phyloP scores from a whole-genome alignment of 2,888 invertebrate species.

The Arge pagana region DNA sequence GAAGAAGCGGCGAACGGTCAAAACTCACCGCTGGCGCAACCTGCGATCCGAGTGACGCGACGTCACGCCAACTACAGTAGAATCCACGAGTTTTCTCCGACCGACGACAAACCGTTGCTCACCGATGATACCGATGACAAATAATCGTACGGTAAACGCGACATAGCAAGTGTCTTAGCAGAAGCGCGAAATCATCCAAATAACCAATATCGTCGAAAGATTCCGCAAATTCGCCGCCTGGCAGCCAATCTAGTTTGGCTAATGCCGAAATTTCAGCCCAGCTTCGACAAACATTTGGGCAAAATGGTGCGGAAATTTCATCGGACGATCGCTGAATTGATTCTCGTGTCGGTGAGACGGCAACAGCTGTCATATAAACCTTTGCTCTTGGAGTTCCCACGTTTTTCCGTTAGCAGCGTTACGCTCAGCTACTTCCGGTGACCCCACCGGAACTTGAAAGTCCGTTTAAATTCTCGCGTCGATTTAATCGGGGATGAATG shows the following conservation, averaged over 20 bases:
- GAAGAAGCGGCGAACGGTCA: conserved; percentile 6
- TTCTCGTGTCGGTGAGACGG: no score
- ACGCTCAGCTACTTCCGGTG: conserved; percentile 51
- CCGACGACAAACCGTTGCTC: conserved; percentile 9
- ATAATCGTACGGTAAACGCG: no score
- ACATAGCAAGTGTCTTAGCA: no score
- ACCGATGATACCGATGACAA: no score
- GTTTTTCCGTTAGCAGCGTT: conserved; percentile 57
- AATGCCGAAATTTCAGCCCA: no score
- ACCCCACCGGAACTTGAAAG: conserved; percentile 54
- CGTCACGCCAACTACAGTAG: conserved; percentile 15
- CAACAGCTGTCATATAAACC: conserved; percentile 21
- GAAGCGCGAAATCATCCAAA: no score
- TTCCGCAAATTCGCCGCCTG: no score
- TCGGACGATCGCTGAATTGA: no score
- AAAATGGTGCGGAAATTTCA: no score
- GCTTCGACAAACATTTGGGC: no score
- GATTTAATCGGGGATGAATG: conserved; percentile 1
- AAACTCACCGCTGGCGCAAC: conserved; percentile 17
- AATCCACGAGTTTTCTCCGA: conserved; percentile 14
- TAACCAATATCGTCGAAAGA: no score
- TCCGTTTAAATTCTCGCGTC: conserved; percentile 40
- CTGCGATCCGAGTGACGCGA: neutral
- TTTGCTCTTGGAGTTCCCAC: conserved; percentile 48
- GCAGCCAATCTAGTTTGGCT: no score